Base-by-base conservation (phyloP, 2,888 invertebrate genomes). In the Pseudolycoriella hygida region DNA sequence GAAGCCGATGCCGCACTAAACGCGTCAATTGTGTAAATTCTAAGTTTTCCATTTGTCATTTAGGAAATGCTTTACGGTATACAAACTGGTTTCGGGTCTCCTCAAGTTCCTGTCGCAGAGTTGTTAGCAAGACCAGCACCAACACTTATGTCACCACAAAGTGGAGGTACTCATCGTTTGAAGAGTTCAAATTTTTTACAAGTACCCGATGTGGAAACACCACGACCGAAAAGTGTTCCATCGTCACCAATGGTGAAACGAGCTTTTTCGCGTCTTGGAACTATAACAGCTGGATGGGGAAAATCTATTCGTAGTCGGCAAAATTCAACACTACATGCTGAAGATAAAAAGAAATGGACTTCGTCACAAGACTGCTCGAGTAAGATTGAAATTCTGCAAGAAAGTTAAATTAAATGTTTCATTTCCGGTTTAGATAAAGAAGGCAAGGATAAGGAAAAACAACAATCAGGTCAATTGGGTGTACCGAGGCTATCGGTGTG, bases 41-140 rank as follows among this genome's bases (percentile, higher is more conserved):
- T n/a, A n/a, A n/a, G n/a, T n/a, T n/a, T n/a, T n/a, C n/a, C n/a
- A n/a, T n/a, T n/a, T n/a, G n/a, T 37, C n/a, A 20, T n/a, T n/a
- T 14, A 92, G 71, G 90, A 92, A 68, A 90, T 92, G 89, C 67
- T 92, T 43, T 92, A 92, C 61, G 92, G 92, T 47, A 90, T 92
- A 56, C 88, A 89, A 61, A 85, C 88, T 1, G 90, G 90, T 44
- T 89, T 90, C 59, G 90, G 90, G 3, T 89, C 88, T 41, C 89
- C 90, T 1, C 89, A 90, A 68, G 88, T 89, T 50, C 89, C 90
- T 0, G 89, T 90, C 3, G 89, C 88, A 0, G 90, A 90, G 62
- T 67, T 90, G 42, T 67, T 90, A 46, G 77, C 89, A 0, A 72
- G 89, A 46, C 88, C 89, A 2, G 88, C 84, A 11, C 90, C 89